These are phyloP conservation scores for Melanerpes aurifrons DNA, from an alignment of 2,113 vertebrate species.

Conservation along the genomic window DNA sequence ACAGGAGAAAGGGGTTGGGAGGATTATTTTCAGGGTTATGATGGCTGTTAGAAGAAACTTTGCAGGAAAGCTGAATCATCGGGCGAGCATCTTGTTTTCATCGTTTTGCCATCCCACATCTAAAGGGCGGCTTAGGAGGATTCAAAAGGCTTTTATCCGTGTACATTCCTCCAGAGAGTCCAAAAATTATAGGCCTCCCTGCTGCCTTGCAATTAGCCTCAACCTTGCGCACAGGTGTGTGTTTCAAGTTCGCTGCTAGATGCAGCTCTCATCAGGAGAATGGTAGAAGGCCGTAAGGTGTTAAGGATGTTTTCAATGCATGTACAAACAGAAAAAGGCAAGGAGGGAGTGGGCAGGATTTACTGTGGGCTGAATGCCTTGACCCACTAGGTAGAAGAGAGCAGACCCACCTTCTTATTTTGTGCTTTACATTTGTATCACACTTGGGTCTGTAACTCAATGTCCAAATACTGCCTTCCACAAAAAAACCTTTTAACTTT, in stretches of 20 bases:
- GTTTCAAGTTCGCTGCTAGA: neutral
- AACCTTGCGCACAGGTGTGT: neutral
- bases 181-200: constrained; percentile 38
- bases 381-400: neutral
- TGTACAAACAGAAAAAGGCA: neutral
- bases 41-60: constrained; percentile 36
- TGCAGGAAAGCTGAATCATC: constrained; percentile 57
- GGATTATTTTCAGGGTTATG: constrained; percentile 38
- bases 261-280: neutral
- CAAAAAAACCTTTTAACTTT: neutral
- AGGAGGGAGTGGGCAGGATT: neutral
- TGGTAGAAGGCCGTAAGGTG: neutral
- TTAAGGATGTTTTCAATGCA: neutral
- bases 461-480: neutral
- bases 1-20: constrained; percentile 11
- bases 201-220: neutral
- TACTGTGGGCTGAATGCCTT: neutral
- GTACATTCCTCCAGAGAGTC: constrained; percentile 37
- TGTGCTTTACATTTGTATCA: neutral
- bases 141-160: constrained; percentile 47
- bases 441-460: neutral
- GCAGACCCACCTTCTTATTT: neutral
- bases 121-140: neutral
- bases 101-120: constrained; percentile 56
- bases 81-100: constrained; percentile 48